A percentile compares a stretch with the other conserved stretches of the same genome.
These are phyloP conservation scores for Hippocampus barbouri DNA, from an alignment of 2,113 vertebrate species.

Conservation along the genomic window DNA sequence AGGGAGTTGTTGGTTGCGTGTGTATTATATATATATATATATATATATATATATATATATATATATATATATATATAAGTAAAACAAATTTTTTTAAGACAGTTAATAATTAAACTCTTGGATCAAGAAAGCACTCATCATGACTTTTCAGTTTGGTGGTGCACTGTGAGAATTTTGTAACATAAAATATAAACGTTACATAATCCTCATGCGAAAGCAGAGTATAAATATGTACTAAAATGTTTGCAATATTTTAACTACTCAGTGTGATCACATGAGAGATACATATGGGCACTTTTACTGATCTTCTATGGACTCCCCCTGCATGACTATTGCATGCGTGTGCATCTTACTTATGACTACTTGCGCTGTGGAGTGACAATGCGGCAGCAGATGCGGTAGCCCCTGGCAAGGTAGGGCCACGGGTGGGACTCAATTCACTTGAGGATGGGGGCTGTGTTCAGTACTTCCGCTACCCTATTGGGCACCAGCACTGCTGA, in stretches of 20 bases:
- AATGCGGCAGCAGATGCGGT: slow-evolving; percentile 34
- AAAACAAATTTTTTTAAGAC: no score
- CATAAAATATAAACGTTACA: no score
- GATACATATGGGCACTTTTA: neutral
- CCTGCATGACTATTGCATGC: slow-evolving; percentile 14
- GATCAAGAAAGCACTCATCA: neutral
- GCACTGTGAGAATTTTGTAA: no score
- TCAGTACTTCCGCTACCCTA: slow-evolving; percentile 35
- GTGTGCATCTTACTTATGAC: slow-evolving; percentile 22
- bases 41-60: no score
- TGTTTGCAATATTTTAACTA: neutral
- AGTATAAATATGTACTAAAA: neutral
- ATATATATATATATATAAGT: no score
- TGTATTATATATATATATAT: no score
- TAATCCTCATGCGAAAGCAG: neutral
- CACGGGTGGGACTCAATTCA: slow-evolving; percentile 39
- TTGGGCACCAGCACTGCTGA: slow-evolving; percentile 18
- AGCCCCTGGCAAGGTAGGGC: slow-evolving; percentile 31
- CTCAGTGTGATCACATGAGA: neutral
- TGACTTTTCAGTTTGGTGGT: neutral
- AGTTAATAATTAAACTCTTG: no score
- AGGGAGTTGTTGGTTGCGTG: no score
- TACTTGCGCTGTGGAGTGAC: slow-evolving; percentile 17
- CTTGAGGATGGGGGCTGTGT: slow-evolving; percentile 41
- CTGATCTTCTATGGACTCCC: neutral